Base-by-base conservation (phyloP, 2,113 vertebrate species). In the Platichthys stellatus region DNA sequence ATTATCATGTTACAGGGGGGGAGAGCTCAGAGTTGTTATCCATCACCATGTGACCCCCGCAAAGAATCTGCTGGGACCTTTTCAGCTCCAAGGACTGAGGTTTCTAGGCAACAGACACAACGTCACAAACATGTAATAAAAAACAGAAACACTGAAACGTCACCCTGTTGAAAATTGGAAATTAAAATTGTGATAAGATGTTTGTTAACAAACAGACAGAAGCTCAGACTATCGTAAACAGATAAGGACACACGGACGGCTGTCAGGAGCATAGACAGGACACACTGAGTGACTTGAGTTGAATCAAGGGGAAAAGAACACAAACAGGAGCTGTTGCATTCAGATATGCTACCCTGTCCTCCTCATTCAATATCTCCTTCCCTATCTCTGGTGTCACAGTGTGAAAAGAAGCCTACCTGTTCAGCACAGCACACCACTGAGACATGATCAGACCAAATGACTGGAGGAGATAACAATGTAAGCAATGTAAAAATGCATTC, bases 401-500 rank as follows among this genome's bases (percentile, higher is more conserved):
- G 90, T 17, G 66, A 56, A 64, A 47, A 60, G 58, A 82, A 72
- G 86, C 90, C 88, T 96, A 95, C 93, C 95, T 96, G 89, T 78
- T 87, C 26, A 90, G 82, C 92, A 96, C 95, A 95, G 95, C 95
- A 96, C 96, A 96, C 95, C 94, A 97, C 93, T 97, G 95, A 96
- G 94, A 97, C 96, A 95, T 95, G 95, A 93, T 95, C 89, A 85
- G 77, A 89, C 85, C 95, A 90, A 96, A 96, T 95, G 91, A 95
- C 95, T 93, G 94, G 92, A 94, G 95, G 94, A 96, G 95, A 89
- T 90, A 91, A 97, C 96, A 96, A 90, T 90, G 90, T 89, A 96
- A 97, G 97, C 97, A 97, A 98, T 98, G 96, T 98, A 99, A 98
- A 98, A 98, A 98, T 99, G 97, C 97, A 99, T 99, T 99, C 97